phyloP scores from a whole-genome alignment of 2,888 invertebrate species.

The Ephialtes manifestator region DNA sequence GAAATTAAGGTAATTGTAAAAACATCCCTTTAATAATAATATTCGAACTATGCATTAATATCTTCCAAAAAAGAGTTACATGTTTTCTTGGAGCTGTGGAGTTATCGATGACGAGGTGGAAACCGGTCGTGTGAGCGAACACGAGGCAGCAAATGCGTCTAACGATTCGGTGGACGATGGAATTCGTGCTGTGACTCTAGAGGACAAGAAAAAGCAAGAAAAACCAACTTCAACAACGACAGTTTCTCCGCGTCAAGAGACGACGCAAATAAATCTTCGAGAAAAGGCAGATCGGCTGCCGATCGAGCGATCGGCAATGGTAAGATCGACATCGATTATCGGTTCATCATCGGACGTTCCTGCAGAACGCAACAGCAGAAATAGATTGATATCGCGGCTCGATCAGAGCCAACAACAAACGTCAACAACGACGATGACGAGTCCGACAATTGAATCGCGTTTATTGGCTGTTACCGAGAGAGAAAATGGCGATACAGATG shows the following conservation, averaged over 20 bases:
- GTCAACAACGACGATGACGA: constrained; percentile 43
- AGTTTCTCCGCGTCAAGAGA: neutral
- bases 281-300: neutral
- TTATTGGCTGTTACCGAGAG: constrained; percentile 17
- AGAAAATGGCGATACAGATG: constrained; percentile 64
- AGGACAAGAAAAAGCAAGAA: neutral
- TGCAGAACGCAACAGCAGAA: neutral
- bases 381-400: constrained; percentile 36
- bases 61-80: constrained; percentile 77
- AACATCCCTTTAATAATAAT: too few species aligned
- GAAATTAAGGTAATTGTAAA: neutral
- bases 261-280: neutral
- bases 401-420: constrained; percentile 29
- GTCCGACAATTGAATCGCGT: neutral
- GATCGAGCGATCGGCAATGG: constrained; percentile 51
- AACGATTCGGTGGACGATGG: constrained; percentile 54
- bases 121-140: constrained; percentile 62
- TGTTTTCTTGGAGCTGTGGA: constrained; percentile 79
- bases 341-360: constrained; percentile 6
- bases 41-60: neutral
- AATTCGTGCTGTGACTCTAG: constrained; percentile 46
- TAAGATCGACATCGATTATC: constrained; percentile 2
- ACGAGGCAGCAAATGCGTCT: constrained; percentile 26
- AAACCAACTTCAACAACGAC: neutral
- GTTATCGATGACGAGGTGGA: constrained; percentile 75